phyloP scores from a whole-genome alignment of 2,113 vertebrate genomes.

The Chitala chitala region DNA sequence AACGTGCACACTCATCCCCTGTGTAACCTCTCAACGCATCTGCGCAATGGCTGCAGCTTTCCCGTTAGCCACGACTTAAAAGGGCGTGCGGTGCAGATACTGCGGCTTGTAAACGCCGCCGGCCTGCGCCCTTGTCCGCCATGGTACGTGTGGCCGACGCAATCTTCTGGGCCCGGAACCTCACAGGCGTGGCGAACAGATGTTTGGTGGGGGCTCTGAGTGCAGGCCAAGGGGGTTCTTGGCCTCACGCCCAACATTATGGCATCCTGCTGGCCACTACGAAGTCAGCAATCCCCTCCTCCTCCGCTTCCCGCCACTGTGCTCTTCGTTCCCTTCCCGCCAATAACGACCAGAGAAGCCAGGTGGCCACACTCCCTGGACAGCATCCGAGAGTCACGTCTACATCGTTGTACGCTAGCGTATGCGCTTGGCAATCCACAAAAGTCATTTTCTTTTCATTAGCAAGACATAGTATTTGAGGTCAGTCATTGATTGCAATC shows the following conservation, averaged over 20 bases:
- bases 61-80: neutral
- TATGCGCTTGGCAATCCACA: neutral
- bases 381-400: neutral
- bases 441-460: neutral
- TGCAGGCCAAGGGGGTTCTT: neutral
- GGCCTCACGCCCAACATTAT: constrained; percentile 6
- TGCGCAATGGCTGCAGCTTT: neutral
- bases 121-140: neutral
- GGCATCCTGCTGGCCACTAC: neutral
- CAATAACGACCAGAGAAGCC: neutral
- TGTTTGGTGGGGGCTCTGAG: neutral
- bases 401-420: neutral
- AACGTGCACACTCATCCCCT: neutral
- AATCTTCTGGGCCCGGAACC: neutral
- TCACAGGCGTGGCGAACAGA: neutral
- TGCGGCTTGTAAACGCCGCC: neutral
- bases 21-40: neutral
- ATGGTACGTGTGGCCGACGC: neutral
- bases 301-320: neutral
- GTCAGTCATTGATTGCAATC: neutral
- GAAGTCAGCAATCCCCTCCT: neutral
- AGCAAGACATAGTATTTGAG: neutral
- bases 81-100: neutral
- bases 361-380: neutral
- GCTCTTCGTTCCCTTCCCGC: neutral